Conservation (phyloP, 64 coral and sea anemone species). For the Exaiptasia diaphana region DNA sequence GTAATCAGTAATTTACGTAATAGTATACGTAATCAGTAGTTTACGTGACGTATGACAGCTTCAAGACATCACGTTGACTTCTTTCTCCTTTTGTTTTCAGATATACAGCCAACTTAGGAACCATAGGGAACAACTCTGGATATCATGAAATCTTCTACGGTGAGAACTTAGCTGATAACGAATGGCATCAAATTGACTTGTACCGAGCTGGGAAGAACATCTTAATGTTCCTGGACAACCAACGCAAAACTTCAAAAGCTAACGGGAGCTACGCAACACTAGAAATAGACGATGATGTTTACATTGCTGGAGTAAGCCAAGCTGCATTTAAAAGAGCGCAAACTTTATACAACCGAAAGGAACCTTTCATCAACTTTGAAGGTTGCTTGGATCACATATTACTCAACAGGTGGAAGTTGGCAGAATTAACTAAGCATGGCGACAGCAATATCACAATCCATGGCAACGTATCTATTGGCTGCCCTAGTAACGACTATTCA, state of each 20-base stretch:
- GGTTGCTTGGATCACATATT: slow-evolving; percentile 53
- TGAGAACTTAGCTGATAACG: slow-evolving; percentile 66
- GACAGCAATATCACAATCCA: neutral
- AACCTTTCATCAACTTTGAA: slow-evolving; percentile 57
- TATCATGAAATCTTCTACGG: slow-evolving; percentile 46
- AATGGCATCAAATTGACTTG: slow-evolving; percentile 74
- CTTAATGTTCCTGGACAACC: slow-evolving; percentile 22
- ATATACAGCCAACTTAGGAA: slow-evolving; percentile 53
- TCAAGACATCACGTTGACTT: no score
- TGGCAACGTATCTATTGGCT: slow-evolving; percentile 33
- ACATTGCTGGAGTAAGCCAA: slow-evolving; percentile 62
- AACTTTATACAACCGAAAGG: neutral
- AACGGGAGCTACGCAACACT: slow-evolving; percentile 27
- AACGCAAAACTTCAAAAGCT: neutral
- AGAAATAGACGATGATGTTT: slow-evolving; percentile 54
- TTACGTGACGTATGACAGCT: no score
- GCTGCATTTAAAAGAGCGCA: neutral
- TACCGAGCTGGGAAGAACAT: neutral
- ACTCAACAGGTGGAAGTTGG: slow-evolving; percentile 32
- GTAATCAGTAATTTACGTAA: no score
- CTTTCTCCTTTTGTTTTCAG: neutral
- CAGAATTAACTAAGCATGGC: slow-evolving; percentile 18
- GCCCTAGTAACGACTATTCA: slow-evolving; percentile 14
- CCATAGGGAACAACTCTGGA: slow-evolving; percentile 34
- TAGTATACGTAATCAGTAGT: no score